Base-by-base conservation (phyloP, 2,797 vertebrate genomes). In the Etheostoma perlongum region DNA sequence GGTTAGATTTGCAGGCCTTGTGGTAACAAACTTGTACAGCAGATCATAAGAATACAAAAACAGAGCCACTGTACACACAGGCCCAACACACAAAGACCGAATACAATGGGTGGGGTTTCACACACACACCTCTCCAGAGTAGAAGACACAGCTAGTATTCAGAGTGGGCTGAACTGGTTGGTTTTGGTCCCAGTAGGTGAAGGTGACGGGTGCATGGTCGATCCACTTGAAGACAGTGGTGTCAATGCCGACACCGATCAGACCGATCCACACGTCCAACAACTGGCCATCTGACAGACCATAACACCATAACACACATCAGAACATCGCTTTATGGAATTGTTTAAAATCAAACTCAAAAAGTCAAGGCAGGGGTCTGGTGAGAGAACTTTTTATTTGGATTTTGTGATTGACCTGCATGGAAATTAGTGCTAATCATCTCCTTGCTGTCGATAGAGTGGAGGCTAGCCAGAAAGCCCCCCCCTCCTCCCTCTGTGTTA, bases 401-500 rank as follows among this genome's bases (percentile, higher is more conserved):
- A 18, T 23, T 44, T 2, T 21, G 42, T 4, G 3, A 76, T 90
- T 91, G 92, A 98, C 97, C 95, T 52, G 78, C 44, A 44, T 95
- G 95, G 89, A 98, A 95, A 66, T 91, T 86, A 21, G 94, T 95
- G 90, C 95, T 94, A 78, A 97, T 81, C 89, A 97, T 89, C 82
- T 98, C 97, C 3, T 97, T 93, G 83, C 95, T 96, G 52, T 96
- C 96, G 76, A 99, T 89, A 1, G 96, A 96, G 89, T 97, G 97
- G 42, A 99, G 67, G 90, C 96, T 98, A 88, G 97, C 95, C 64
- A 99, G 94, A 23, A 12, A 72, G 48, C 79, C 82, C 21, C 60
- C 69, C 15, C 91, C 73, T 57, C 94, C 87, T 55, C 91, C 93
- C 2, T 72, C 62, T 0, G 82, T 82, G 27, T 3, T 47, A 68